A percentile compares a stretch with the other conserved stretches of the same genome.
These are phyloP conservation scores for Phylloscopus trochiloides DNA, from an alignment of 2,113 vertebrate genomes.

Conservation along the genomic window DNA sequence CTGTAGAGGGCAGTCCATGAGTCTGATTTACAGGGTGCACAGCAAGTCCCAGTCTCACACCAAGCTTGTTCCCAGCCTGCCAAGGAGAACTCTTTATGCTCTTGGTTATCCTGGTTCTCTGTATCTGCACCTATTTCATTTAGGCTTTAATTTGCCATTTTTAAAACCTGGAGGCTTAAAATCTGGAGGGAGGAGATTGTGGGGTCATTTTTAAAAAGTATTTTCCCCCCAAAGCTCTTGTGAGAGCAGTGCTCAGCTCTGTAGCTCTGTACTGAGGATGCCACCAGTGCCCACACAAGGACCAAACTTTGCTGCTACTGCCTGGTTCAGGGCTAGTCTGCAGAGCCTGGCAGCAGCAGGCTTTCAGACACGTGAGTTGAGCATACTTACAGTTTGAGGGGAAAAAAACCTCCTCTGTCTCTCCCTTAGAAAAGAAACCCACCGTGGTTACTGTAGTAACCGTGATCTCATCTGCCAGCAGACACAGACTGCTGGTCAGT, in stretches of 20 bases:
- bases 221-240: background rate
- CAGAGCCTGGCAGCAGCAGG: background rate
- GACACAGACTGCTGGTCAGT: background rate
- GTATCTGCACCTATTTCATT: background rate
- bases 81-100: background rate
- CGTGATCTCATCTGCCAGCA: background rate
- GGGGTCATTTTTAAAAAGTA: accelerated
- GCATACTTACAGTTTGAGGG: background rate
- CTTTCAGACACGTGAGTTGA: background rate
- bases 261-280: background rate
- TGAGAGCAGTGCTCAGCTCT: background rate
- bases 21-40: background rate
- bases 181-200: background rate
- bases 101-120: background rate
- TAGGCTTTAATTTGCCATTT: background rate
- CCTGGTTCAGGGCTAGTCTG: background rate
- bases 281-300: background rate
- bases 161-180: background rate
- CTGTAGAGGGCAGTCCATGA: background rate
- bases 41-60: background rate
- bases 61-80: background rate
- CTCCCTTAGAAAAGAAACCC: background rate
- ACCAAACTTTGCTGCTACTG: background rate
- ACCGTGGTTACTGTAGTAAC: conserved; percentile 18
- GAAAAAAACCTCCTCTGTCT: background rate